Base-by-base conservation (phyloP, 2,113 vertebrate genomes). In the Cynopterus brachyotis region DNA sequence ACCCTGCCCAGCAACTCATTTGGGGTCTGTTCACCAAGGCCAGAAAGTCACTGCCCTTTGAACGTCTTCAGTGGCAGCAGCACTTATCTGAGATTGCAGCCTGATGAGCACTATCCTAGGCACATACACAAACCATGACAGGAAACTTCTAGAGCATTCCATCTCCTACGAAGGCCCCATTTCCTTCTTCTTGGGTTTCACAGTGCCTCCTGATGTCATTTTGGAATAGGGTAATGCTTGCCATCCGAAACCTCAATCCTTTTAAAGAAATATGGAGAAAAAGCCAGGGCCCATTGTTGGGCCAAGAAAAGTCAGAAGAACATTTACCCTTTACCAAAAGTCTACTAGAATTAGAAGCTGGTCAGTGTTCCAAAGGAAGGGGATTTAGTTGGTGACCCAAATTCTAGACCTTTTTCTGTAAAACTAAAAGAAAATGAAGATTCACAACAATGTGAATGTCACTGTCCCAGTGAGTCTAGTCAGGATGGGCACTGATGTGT, bases 401-500 rank as follows among this genome's bases (percentile, higher is more conserved):
- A 86, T 96, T 97, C 94, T 91, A 60, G 95, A 84, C 89, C 32
- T 94, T 89, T 50, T 55, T 75, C 78, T 89, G 93, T 92, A 96
- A 97, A 66, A 55, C 69, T 89, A 47, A 80, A 86, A 94, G 50
- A 97, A 97, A 94, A 93, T 64, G 73, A 81, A 90, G 81, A 75
- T 75, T 93, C 81, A 89, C 57, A 93, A 78, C 53, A 84, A 97
- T 42, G 64, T 62, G 69, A 87, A 45, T 30, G 66, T 16, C 30
- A 45, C 26, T 47, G 89, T 59, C 96, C 95, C 85, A 86, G 97
- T 75, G 89, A 19, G 60, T 95, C 96, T 97, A 95, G 64, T 89
- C 93, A 0, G 88, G 95, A 91, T 57, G 62, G 97, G 97, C 92
- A 80, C 64, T 72, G 95, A 91, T 19, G 70, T 22, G 91, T 47